Base-by-base conservation (phyloP, 2,113 vertebrate species). In the Toxotes jaculatrix region DNA sequence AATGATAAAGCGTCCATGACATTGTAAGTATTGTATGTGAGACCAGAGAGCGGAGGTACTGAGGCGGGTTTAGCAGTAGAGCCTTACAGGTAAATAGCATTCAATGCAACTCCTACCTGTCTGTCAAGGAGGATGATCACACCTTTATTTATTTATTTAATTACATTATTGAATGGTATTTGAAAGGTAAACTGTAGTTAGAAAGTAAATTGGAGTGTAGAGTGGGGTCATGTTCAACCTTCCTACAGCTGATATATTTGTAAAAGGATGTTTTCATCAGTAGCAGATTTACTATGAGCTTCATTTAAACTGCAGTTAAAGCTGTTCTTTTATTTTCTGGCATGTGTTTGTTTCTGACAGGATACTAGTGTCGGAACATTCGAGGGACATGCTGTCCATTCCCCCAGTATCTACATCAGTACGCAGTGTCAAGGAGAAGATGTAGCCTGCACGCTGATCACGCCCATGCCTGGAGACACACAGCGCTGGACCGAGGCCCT, bases 401-500 rank as follows among this genome's bases (percentile, higher is more conserved):
- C 84, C 12, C 95, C 90, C 61, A 95, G 92, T 47, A 86, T 98
- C 63, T 89, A 89, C 1, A 93, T 98, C 86, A 96, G 90, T 43
- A 97, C 96, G 84, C 92, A 84, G 49, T 91, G 83, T 0, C 95
- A 94, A 0, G 93, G 92, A 0, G 95, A 96, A 3, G 91, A 95
- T 17, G 94, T 95, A 77, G 95, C 90, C 0, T 96, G 96, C 79
- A 93, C 80, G 0, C 91, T 97, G 47, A 79, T 86, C 55, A 81
- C 92, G 0, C 94, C 94, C 71, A 93, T 85, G 51, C 86, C 87
- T 5, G 94, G 91, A 0, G 96, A 96, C 72, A 89, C 87, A 0
- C 96, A 95, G 83, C 92, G 81, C 51, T 98, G 97, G 97, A 94
- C 92, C 86, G 93, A 96, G 55, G 95, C 95, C 4, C 95, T 97